phyloP scores from a whole-genome alignment of 1,140 invertebrate species.

The Bombus superbus region DNA sequence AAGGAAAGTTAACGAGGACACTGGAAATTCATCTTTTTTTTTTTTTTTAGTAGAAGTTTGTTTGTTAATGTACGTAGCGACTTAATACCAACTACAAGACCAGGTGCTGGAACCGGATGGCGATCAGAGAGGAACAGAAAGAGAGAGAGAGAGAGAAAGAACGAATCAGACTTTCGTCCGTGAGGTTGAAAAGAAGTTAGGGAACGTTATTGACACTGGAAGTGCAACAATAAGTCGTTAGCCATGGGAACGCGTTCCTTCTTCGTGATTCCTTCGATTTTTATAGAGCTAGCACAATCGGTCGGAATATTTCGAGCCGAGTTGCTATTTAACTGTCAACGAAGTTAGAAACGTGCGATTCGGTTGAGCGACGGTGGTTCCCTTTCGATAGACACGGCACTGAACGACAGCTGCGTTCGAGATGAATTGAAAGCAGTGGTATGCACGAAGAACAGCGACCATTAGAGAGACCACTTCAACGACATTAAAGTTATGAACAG shows the following conservation, averaged over 20 bases:
- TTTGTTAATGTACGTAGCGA: not conserved
- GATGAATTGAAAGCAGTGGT: conserved; percentile 51
- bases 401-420: conserved; percentile 47
- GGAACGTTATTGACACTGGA: conserved; percentile 9
- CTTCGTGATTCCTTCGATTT: not conserved
- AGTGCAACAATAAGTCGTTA: conserved; percentile 5
- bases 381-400: conserved; percentile 10
- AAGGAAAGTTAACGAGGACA: conserved; percentile 21
- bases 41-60: not conserved
- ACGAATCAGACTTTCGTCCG: not conserved
- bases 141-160: too few species aligned
- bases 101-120: not conserved
- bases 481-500: conserved; percentile 47
- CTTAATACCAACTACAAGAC: not conserved
- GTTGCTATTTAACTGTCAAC: not conserved
- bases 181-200: not conserved
- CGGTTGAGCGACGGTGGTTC: too few species aligned
- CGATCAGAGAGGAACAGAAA: too few species aligned
- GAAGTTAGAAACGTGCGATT: not conserved
- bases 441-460: conserved; percentile 3
- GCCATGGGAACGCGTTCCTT: not conserved
- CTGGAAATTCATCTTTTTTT: not conserved
- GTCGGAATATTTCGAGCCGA: not conserved
- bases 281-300: not conserved
- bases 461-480: conserved; percentile 39